A percentile compares a stretch with the other conserved stretches of the same genome.
Evolutionary conservation across 1,140 invertebrate species (phyloP).

Genomic region (Zaprionus vittiger): DNA sequence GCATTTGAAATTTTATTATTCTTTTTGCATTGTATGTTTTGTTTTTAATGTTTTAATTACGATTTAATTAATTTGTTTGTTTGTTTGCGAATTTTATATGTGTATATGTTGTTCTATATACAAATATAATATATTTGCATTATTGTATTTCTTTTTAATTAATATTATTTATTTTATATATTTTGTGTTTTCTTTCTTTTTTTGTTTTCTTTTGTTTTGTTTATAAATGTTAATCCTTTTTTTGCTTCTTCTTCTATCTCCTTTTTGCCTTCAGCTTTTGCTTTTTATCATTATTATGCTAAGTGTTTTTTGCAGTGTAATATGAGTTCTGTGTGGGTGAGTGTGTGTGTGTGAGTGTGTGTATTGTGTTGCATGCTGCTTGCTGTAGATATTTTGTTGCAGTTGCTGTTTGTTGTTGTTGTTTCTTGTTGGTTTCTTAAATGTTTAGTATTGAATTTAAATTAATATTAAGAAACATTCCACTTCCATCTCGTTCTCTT

Average conservation of each 20-base stretch:
- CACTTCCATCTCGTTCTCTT: slow-evolving; percentile 12
- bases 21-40: slow-evolving; percentile 19
- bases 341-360: slow-evolving; percentile 23
- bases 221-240: slow-evolving; percentile 45
- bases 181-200: slow-evolving; percentile 18
- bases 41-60: slow-evolving; percentile 29
- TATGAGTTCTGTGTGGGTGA: slow-evolving; percentile 23
- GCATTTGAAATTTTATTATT: slow-evolving; percentile 30
- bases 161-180: slow-evolving; percentile 21
- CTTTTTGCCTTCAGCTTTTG: slow-evolving; percentile 31
- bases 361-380: slow-evolving; percentile 14
- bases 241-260: slow-evolving; percentile 15
- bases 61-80: slow-evolving; percentile 38
- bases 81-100: slow-evolving; percentile 1
- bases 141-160: slow-evolving; percentile 20
- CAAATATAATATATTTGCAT: slow-evolving; percentile 40
- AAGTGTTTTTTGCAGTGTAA: slow-evolving; percentile 56
- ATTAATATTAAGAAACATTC: slow-evolving; percentile 78
- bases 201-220: slow-evolving; percentile 28
- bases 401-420: slow-evolving; percentile 34
- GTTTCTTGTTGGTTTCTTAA: slow-evolving; percentile 50
- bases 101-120: slow-evolving; percentile 41
- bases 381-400: slow-evolving; percentile 43
- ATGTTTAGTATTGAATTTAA: slow-evolving; percentile 77
- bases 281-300: slow-evolving; percentile 66